These are phyloP conservation scores for Grantiella picta DNA, from an alignment of 2,113 vertebrate genomes.

Conservation along the genomic window DNA sequence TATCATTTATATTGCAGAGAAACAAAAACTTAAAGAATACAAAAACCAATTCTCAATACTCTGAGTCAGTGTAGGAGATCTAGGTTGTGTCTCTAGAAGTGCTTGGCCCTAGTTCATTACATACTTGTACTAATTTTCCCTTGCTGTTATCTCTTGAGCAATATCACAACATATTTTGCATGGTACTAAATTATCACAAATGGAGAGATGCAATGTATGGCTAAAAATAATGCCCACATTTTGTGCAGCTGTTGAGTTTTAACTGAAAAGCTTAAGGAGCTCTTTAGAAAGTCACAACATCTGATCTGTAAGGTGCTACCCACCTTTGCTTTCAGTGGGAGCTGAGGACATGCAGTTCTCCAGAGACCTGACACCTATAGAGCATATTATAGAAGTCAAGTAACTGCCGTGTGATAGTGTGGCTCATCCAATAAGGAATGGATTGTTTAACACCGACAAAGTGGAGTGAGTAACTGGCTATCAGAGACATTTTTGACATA, in stretches of 20 bases:
- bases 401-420: constrained; percentile 21
- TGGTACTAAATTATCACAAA: neutral
- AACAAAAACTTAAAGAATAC: neutral
- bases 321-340: constrained; percentile 11
- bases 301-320: neutral
- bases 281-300: neutral
- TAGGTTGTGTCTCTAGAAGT: neutral
- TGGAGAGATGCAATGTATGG: neutral
- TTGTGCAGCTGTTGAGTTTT: neutral
- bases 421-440: constrained; percentile 43
- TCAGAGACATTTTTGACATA: constrained; percentile 67
- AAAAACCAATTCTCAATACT: neutral
- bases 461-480: constrained; percentile 50
- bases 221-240: constrained; percentile 2
- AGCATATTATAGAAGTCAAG: constrained; percentile 45
- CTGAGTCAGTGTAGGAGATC: neutral
- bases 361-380: neutral
- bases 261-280: neutral
- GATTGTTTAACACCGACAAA: constrained; percentile 57
- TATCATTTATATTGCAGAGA: neutral
- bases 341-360: neutral
- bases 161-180: neutral
- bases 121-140: neutral
- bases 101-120: neutral
- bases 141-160: neutral